Evolutionary conservation across 2,113 vertebrate species (phyloP), one percentile per base, ranked within the genome.

Genomic region (Pelodiscus sinensis): DNA sequence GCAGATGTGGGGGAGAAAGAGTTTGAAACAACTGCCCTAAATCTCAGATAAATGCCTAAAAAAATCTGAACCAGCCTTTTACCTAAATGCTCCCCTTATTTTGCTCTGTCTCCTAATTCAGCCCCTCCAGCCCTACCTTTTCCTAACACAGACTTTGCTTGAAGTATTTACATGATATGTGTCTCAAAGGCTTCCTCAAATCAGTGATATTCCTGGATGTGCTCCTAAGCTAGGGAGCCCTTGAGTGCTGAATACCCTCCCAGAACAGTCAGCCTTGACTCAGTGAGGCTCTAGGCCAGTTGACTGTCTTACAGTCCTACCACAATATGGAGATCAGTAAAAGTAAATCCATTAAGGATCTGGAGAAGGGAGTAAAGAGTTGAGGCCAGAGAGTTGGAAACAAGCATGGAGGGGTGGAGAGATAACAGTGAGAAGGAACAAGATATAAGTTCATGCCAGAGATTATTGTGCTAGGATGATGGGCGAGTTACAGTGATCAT

Each of bases 281-380:
- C 83, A 35, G 8, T 12, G 75, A 5, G 54, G 2, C 57, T 85
- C 82, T 92, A 83, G 86, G 87, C 4, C 9, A 75, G n/a, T 82
- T 92, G 86, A 29, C 21, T 82, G 4, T n/a, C 50, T 92, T 83
- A 86, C 31, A 92, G 51, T 85, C 25, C 29, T 89, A 29, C 80
- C 22, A 57, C 3, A 65, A 18, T 35, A 83, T 44, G 54, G 79
- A 86, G 21, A 77, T 68, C 89, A 71, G 19, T 71, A 71, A 21
- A 71, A 9, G n/a, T 35, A 35, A 71, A 71, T 90, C 10, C 82
- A 38, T 25, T 89, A 56, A 14, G 50, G 80, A 65, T 89, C 54
- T 80, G 73, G 60, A 92, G 75, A 94, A 71, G 21, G 87, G 58
- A 91, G 24, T 87, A 93, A 78, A 7, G 50, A 86, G 22, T 58